Evolutionary conservation across 2,113 vertebrate species (phyloP).

Genomic region (Formicarius rufipectus): DNA sequence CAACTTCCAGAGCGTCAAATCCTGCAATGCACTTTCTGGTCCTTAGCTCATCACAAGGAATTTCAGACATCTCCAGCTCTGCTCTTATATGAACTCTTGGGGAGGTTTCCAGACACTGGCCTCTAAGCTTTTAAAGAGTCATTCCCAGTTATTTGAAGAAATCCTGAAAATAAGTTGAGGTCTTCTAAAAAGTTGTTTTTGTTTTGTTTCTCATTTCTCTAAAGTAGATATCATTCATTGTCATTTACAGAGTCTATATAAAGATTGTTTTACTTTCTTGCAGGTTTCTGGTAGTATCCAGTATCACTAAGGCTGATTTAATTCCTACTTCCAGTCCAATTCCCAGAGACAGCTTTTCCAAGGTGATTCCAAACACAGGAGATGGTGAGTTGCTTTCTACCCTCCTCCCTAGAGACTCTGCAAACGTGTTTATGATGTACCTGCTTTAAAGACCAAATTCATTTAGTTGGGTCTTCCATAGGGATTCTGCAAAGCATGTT

Average conservation of each 20-base stretch:
- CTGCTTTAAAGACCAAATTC: background rate
- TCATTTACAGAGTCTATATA: background rate
- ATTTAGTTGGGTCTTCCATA: background rate
- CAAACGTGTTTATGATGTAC: background rate
- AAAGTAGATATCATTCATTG: background rate
- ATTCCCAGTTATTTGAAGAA: background rate
- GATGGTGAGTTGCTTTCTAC: slow-evolving; percentile 3
- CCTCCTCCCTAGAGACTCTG: background rate
- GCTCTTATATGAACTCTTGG: fast-evolving
- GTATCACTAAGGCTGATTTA: background rate
- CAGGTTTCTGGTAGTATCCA: background rate
- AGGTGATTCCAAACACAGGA: background rate
- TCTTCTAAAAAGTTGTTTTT: background rate
- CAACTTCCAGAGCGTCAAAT: background rate
- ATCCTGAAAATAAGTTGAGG: background rate
- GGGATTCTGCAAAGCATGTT: background rate
- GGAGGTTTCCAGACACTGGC: background rate
- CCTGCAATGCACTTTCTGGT: background rate
- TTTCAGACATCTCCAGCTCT: background rate
- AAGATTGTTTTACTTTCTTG: background rate
- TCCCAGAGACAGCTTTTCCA: background rate
- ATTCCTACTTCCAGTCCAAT: background rate
- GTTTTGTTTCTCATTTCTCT: background rate
- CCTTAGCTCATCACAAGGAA: background rate
- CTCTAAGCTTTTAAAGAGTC: background rate